Evolutionary conservation across 1,140 invertebrate species (phyloP), one percentile per base, ranked within the genome.

Genomic region (Magallana gigas): DNA sequence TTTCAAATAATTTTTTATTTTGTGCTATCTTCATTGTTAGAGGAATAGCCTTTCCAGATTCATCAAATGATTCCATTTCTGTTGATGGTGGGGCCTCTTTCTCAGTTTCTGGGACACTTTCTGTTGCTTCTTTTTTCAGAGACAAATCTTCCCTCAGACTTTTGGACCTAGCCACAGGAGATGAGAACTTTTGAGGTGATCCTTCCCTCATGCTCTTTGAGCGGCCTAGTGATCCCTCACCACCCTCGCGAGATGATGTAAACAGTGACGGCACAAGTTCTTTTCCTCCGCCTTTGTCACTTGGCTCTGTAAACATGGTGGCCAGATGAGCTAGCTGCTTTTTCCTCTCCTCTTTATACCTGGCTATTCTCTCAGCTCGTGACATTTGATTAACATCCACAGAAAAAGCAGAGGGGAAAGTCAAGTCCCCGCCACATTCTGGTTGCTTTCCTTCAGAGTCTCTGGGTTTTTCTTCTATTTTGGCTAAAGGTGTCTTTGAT

Each of bases 311-410:
- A 86, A 91, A 89, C 62, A 71, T 88, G 56, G 86, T 87, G 48
- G 89, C 86, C 48, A 91, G 85, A 56, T 86, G 85, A 64, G 89
- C 85, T 36, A 91, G 85, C 71, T 91, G 90, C 83, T 84, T 88
- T 56, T 84, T 90, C 57, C 90, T 85, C 59, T 91, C 90, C 23
- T 91, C 90, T 80, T 90, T 90, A 56, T 91, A 91, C 60, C 89
- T 90, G 6, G 89, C 86, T 62, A 91, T 91, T 83, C 90, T 64
- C 84, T 91, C 90, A 84, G 86, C 76, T 81, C 90, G 64, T 83
- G 82, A 81, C 56, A 90, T 83, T 81, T 90, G 88, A 12, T 88
- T 81, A 64, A 71, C 16, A 58, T 91, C 90, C 9, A 84, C 87
- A 84, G 84, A 85, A 88, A 60, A 58, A 14, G 81, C 48, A 23